Evolutionary conservation across 2,113 vertebrate genomes (phyloP), one percentile per base, ranked within the genome.

Genomic region (Todiramphus saurophagus): DNA sequence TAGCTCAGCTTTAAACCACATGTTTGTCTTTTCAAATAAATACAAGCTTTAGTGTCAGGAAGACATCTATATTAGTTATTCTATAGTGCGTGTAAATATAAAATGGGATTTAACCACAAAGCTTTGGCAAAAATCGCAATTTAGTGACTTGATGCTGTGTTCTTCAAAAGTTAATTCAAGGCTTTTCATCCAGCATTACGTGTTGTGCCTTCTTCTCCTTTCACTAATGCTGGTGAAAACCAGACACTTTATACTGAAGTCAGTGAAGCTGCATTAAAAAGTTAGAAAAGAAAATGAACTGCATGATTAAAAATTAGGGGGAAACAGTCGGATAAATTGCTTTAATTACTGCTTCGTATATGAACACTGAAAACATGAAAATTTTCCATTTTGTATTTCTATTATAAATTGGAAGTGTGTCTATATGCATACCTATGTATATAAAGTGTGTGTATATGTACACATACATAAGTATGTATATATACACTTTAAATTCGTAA

Each of bases 21-120:
- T 87, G 17, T 77, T 90, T 94, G 10, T 89, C 51, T 64, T 91
- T 93, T 84, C 58, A 81, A 87, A 83, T 86, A 94, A 97, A 94
- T 75, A 16, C 64, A 94, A 94, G 39, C 41, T 94, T 73, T 89
- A 70, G 48, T 31, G 69, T 91, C 91, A 95, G 37, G 48, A 97
- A 92, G 73, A 93, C 56, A 90, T 55, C 66, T 80, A 63, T 55
- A 67, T 60, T 88, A 70, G 33, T 75, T 96, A 94, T 78, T 83
- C 53, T 23, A 51, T 30, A 60, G 31, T 46, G 51, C 9, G 9
- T 82, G 24, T 83, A 84, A 88, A 90, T 76, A 53, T 55, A 83
- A 87, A 93, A 91, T 31, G 9, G 18, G 66, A 94, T 96, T 41
- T 73, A 95, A 97, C 63, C 84, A 74, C 79, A 94, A 83, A 48